phyloP scores from a whole-genome alignment of 2,113 vertebrate species.

The Erpornis zantholeuca region DNA sequence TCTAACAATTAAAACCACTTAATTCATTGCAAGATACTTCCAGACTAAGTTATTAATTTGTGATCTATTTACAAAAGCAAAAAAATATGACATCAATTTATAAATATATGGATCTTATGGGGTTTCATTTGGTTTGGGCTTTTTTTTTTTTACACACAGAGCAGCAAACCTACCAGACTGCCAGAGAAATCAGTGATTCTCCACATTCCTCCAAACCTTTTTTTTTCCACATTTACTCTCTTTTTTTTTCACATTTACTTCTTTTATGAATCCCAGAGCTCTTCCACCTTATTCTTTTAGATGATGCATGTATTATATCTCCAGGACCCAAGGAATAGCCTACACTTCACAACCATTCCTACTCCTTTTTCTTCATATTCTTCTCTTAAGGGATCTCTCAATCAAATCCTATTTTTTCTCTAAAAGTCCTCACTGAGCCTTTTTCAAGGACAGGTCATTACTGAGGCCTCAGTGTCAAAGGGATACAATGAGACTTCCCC shows the following conservation, averaged over 20 bases:
- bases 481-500: not conserved
- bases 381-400: not conserved
- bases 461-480: not conserved
- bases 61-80: not conserved
- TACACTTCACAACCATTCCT: not conserved
- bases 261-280: not conserved
- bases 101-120: not conserved
- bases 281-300: not conserved
- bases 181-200: not conserved
- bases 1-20: not conserved
- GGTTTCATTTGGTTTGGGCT: rapidly evolving
- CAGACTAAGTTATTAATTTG: not conserved
- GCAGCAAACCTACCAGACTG: not conserved
- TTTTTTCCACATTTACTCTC: not conserved
- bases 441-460: not conserved
- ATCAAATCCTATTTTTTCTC: not conserved
- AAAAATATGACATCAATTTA: not conserved
- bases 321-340: not conserved
- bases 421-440: not conserved
- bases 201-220: not conserved
- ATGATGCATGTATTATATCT: not conserved
- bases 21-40: not conserved
- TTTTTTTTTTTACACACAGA: not conserved
- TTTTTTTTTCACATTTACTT: not conserved
- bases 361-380: not conserved